Evolutionary conservation across 2,888 invertebrate genomes (phyloP).

Genomic region (Chesias legatella): DNA sequence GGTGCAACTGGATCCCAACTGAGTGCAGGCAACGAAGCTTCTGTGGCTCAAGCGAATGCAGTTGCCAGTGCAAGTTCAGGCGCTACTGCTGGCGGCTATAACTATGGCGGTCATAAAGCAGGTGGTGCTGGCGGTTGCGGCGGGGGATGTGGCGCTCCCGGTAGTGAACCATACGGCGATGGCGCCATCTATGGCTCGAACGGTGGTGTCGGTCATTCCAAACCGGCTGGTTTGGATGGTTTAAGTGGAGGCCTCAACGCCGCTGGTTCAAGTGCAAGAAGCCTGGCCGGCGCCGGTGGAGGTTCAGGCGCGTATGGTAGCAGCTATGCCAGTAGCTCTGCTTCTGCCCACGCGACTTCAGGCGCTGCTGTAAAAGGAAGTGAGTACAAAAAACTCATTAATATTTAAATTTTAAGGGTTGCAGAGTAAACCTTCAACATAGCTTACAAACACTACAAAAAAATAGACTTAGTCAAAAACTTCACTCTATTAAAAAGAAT

Average conservation of each 20-base stretch:
- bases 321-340: conserved; percentile 57
- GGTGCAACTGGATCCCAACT: conserved; percentile 13
- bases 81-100: conserved; percentile 17
- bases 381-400: too few relatives aligned
- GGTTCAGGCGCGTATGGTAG: conserved; percentile 33
- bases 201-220: conserved; percentile 18
- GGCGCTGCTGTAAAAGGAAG: conserved; percentile 63
- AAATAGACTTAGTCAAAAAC: too few relatives aligned
- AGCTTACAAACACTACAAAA: too few relatives aligned
- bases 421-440: too few relatives aligned
- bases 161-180: conserved; percentile 27
- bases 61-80: conserved; percentile 41
- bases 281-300: conserved; percentile 42
- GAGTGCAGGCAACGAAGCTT: neutral
- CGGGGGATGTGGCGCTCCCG: conserved; percentile 40
- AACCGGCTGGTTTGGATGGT: conserved; percentile 26
- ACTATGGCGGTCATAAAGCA: conserved; percentile 18
- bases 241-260: conserved; percentile 27
- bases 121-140: conserved; percentile 37
- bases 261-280: conserved; percentile 45
- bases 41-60: conserved; percentile 40
- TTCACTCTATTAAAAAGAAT: too few relatives aligned
- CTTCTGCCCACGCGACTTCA: conserved; percentile 57
- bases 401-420: too few relatives aligned
- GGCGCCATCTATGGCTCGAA: conserved; percentile 24